Evolutionary conservation across 2,888 invertebrate genomes (phyloP).

Genomic region (Polydrusus pterygomalis): DNA sequence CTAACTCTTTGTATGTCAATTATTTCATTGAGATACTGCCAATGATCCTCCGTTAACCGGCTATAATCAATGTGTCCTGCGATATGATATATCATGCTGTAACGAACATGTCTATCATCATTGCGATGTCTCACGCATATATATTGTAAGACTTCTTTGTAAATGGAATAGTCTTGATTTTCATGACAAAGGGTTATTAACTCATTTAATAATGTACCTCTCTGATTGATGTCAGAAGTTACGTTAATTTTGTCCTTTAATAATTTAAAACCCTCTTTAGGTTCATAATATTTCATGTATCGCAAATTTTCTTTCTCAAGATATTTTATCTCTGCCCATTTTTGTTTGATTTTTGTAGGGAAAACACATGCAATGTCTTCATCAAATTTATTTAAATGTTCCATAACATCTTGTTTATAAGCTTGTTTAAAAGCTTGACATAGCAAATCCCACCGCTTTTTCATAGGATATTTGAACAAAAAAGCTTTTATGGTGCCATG

Average conservation of each 20-base stretch:
- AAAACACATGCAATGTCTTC: slow-evolving; percentile 43
- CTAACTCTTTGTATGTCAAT: slow-evolving; percentile 50
- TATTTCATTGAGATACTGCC: slow-evolving; percentile 57
- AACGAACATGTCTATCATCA: slow-evolving; percentile 48
- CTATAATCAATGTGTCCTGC: slow-evolving; percentile 37
- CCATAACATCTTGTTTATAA: slow-evolving; percentile 34
- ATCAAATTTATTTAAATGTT: slow-evolving; percentile 41
- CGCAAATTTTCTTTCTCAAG: no score
- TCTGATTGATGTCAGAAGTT: slow-evolving; percentile 53
- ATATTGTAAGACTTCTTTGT: slow-evolving; percentile 58
- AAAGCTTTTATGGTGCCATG: slow-evolving; percentile 18
- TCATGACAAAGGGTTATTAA: slow-evolving; percentile 53
- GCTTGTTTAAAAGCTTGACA: slow-evolving; percentile 42
- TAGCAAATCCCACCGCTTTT: slow-evolving; percentile 56
- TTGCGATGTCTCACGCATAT: slow-evolving; percentile 58
- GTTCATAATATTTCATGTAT: no score
- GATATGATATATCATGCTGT: slow-evolving; percentile 20
- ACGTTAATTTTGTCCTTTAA: slow-evolving; percentile 60
- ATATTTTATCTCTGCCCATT: no score
- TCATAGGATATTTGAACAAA: slow-evolving; percentile 55
- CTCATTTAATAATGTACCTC: slow-evolving; percentile 46
- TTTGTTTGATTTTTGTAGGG: slow-evolving; percentile 42
- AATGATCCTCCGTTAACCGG: slow-evolving; percentile 54
- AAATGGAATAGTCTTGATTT: slow-evolving; percentile 56
- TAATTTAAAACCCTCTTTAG: no score